Percentiles rank a stretch among this genome's conserved stretches.
Evolutionary conservation across 2,113 vertebrate genomes (phyloP).

Genomic region (Erinaceus europaeus): DNA sequence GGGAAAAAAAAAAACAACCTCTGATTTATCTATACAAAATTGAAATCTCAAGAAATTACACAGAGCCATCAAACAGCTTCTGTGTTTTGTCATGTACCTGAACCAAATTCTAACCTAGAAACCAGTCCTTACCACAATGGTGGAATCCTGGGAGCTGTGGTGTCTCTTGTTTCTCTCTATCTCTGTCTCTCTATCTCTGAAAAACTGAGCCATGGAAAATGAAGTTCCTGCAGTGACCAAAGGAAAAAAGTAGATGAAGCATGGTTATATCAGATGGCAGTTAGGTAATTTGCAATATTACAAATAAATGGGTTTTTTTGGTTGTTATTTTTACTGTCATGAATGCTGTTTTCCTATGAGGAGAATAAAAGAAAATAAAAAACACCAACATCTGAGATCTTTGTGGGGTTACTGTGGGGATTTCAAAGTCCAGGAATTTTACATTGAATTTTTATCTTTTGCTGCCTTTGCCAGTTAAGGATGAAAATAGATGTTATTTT

Average conservation of each 20-base stretch:
- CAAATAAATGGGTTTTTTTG: slow-evolving; percentile 56
- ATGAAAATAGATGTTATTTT: not conserved
- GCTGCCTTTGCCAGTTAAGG: too few relatives aligned
- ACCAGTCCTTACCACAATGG: too few relatives aligned
- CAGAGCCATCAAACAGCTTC: too few relatives aligned
- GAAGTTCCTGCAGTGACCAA: too few relatives aligned
- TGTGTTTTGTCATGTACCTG: too few relatives aligned
- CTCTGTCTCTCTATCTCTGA: too few relatives aligned
- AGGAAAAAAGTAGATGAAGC: not conserved
- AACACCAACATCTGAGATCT: not conserved
- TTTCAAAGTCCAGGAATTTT: not conserved
- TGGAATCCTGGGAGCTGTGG: too few relatives aligned
- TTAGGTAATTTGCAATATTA: slow-evolving; percentile 58
- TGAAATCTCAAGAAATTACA: slow-evolving; percentile 70
- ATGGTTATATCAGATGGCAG: slow-evolving; percentile 56
- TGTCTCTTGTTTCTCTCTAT: too few relatives aligned
- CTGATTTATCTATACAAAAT: slow-evolving; percentile 47
- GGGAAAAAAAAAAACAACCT: too few relatives aligned
- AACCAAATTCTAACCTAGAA: too few relatives aligned
- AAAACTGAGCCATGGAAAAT: too few relatives aligned
- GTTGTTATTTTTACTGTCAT: slow-evolving; percentile 72
- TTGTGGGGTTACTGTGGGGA: not conserved
- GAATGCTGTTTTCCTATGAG: slow-evolving; percentile 70
- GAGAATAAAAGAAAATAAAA: slow-evolving; percentile 24
- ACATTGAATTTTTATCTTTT: not conserved